These are phyloP conservation scores for Drosophila bifasciata DNA, from an alignment of 1,140 invertebrate genomes.

Conservation along the genomic window DNA sequence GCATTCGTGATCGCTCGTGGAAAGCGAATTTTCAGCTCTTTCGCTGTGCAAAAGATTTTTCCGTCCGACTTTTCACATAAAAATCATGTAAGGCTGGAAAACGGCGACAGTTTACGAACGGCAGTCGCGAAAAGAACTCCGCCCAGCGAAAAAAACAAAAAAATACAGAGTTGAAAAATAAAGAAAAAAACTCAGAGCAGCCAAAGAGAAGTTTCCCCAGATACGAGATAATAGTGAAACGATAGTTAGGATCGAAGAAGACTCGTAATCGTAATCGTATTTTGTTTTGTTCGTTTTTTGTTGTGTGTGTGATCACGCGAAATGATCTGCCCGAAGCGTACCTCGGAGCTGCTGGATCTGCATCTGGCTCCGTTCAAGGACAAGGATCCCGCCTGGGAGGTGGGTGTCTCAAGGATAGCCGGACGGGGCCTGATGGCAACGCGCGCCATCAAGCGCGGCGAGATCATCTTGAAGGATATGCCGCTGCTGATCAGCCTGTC, in stretches of 20 bases:
- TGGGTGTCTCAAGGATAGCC: constrained; percentile 75
- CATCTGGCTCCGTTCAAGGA: constrained; percentile 81
- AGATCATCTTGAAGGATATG: constrained; percentile 88
- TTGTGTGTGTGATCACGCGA: constrained; percentile 6
- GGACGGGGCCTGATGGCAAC: constrained; percentile 88
- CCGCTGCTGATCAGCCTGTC: constrained; percentile 88
- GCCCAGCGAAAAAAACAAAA: constrained; percentile 13
- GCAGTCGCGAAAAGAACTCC: constrained; percentile 72
- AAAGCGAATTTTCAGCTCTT: constrained; percentile 65
- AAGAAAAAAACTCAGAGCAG: too few relatives aligned
- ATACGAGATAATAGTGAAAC: too few relatives aligned
- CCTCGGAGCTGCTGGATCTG: constrained; percentile 73
- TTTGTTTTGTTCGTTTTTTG: not conserved
- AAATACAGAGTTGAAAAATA: too few relatives aligned
- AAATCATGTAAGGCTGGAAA: constrained; percentile 83
- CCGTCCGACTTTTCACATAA: constrained; percentile 78
- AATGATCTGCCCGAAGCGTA: constrained; percentile 83
- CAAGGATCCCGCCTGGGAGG: constrained; percentile 80
- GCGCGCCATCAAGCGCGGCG: constrained; percentile 87
- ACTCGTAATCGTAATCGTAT: too few relatives aligned
- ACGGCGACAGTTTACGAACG: constrained; percentile 83
- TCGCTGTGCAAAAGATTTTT: constrained; percentile 1
- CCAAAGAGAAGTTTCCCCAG: too few relatives aligned
- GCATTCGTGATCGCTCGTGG: constrained; percentile 20
- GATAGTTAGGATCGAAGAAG: too few relatives aligned